Evolutionary conservation across 2,888 invertebrate genomes (phyloP), one percentile per base, ranked within the genome.

Genomic region (Silvanus unidentatus): DNA sequence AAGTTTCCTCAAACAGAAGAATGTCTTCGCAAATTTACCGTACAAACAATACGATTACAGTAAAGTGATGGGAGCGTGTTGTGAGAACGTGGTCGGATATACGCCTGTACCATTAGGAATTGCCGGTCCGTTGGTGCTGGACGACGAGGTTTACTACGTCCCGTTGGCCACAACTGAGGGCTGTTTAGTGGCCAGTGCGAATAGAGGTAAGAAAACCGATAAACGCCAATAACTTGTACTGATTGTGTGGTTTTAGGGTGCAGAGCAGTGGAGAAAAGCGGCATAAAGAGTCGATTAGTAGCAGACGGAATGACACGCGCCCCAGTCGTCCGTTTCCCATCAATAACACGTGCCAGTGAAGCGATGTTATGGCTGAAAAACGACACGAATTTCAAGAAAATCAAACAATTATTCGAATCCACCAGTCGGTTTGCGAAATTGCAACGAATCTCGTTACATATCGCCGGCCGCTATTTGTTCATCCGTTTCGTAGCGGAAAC

Each of bases 101-200:
- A 81, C 96, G 40, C 96, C 97, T 1, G 81, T 98, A 4, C 98
- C 98, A 0, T 83, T 97, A 0, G 98, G 98, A 0, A 83, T 93
- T 51, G 97, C 91, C 1, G 98, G 98, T 0, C 98, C 98, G 0
- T 73, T 99, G 16, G 70, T 84, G 0, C 74, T 97, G 1, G 91
- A 97, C 69, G 90, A 86, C 0, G 78, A 82, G 52, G 67, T 78
- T 10, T 86, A 85, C 62, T 83, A 86, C 72, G 85, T 98, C 43
- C 98, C 98, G 4, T 89, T 99, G 93, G 96, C 98, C 3, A 99
- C 98, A 0, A 99, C 98, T 0, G 98, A 98, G 73, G 98, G 98
- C 0, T 97, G 96, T 43, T 75, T 99, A 41, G 90, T 98, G 0
- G 98, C 98, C 1, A 94, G 93, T 27, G 95, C 96, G 0, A 97